phyloP scores from a whole-genome alignment of 2,797 vertebrate species.

The Thripadectes ignobilis region DNA sequence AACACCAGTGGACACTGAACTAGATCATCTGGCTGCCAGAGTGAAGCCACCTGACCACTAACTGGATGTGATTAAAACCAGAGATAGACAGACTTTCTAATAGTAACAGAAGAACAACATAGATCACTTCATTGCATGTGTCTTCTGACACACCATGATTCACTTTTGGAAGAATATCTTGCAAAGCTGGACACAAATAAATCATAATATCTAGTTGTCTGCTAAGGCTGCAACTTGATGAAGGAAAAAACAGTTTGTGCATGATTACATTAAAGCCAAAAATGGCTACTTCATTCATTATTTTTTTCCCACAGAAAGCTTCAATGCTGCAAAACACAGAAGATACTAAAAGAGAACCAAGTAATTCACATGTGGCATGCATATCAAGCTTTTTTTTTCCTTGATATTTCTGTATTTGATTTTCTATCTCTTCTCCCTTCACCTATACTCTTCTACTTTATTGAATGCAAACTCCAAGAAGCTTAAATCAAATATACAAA shows the following conservation, averaged over 20 bases:
- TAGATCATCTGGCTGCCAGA: neutral
- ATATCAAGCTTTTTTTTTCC: neutral
- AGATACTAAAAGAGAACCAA: neutral
- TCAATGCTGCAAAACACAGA: neutral
- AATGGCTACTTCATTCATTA: neutral
- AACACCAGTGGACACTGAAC: conserved; percentile 18
- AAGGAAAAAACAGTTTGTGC: neutral
- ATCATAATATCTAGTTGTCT: neutral
- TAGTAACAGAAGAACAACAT: neutral
- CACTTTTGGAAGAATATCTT: neutral
- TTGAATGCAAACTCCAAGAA: conserved; percentile 47
- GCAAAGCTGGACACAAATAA: neutral
- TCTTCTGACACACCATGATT: neutral
- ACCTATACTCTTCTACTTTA: neutral
- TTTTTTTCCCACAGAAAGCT: neutral
- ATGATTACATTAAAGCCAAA: neutral
- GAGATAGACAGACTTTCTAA: neutral
- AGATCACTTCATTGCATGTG: neutral
- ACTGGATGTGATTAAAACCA: neutral
- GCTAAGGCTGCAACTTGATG: neutral
- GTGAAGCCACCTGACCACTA: conserved; percentile 44
- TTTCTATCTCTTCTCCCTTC: conserved; percentile 7
- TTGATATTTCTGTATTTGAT: neutral
- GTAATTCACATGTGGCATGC: neutral
- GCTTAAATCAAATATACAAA: conserved; percentile 53